Base-by-base conservation (phyloP, 2,113 vertebrate genomes). In the Illadopsis cleaveri region DNA sequence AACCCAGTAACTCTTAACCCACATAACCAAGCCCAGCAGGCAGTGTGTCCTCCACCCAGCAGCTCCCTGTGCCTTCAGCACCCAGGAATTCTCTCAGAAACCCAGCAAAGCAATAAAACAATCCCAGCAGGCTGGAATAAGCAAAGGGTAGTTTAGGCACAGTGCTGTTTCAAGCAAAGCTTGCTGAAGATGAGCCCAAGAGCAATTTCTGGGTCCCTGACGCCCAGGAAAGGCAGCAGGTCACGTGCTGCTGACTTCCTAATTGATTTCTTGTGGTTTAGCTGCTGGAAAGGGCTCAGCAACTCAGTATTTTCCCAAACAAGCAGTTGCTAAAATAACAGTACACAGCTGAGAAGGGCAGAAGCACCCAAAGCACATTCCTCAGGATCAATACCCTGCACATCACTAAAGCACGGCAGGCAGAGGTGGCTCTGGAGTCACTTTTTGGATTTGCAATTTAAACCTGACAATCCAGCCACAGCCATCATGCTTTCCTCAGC, bases 111-210 rank as follows among this genome's bases (percentile, higher is more conserved):
- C 38, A 69, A 54, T 6, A 21, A 57, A 85, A 77, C 7, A 28
- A 62, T 3, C 31, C 38, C 3, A 50, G 47, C 30, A 50, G 66
- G 30, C 47, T 19, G 33, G 42, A 58, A 48, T 7, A 28, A 57
- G 10, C n/a, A 10, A 38, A 83, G 22, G 8, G 9, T 37, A n/a
- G 30, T 30, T 48, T 13, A 24, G 12, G 9, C 18, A 86, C 4
- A 11, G 64, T 0, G 2, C 12, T 1, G 4, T 19, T 38, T 28
- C 37, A 35, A 90, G 57, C 27, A 22, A 11, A 0, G 0, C 22
- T 13, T 6, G 56, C 62, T 19, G 38, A 93, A 60, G 58, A 72
- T 0, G 6, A 87, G 47, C 23, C 21, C 77, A 25, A 42, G 58
- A 81, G 51, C 31, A 5, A 75, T 53, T 62, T 38, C 17, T 5